Evolutionary conservation across 1,140 invertebrate species (phyloP), one percentile per base, ranked within the genome.

Genomic region (Ceratoteleas bidentatus): DNA sequence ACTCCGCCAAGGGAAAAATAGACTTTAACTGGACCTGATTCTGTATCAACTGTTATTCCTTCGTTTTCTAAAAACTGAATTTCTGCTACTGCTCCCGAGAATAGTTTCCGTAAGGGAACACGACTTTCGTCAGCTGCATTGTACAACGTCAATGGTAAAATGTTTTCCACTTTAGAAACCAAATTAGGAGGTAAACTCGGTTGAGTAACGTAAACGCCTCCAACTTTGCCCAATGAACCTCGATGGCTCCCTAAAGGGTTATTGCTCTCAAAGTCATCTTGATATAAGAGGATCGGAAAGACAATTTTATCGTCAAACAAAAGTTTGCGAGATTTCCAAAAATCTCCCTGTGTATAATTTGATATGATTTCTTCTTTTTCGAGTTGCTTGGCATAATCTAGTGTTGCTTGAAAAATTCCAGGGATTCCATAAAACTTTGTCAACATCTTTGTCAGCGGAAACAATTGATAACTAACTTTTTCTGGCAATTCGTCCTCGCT

Each of bases 241-340:
- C 47, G 10, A 14, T 49, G 47, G 13, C 47, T 49, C 0, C 47
- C 47, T 49, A 49, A 49, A 13, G 47, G 11, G 13, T 49, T 49
- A 49, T 49, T 49, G 6, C 13, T 49, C 14, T 49, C 47, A 13
- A 49, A 49, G 47, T 49, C 47, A 14, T 49, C 47, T 49, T 49
- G 47, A 49, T 49, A 49, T 14, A 49, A 49, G 6, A 49, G 6
- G 0, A 49, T 1, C 0, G 47, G 47, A 3, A 49, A 49, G 13
- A 49, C 11, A 5, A 49, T 13, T 49, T 49, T 49, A 14, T 49
- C 13, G 14, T 7, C 13, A 14, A 49, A 49, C 3, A 49, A 14
- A 13, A 2, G 11, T 49, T 49, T 49, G 2, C 13, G 11, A 13
- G 10, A 13, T 14, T 49, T 49, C 47, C 47, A 49, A 14, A 13